These are phyloP conservation scores for Alces alces DNA, from an alignment of 2,113 vertebrate genomes.

Conservation along the genomic window DNA sequence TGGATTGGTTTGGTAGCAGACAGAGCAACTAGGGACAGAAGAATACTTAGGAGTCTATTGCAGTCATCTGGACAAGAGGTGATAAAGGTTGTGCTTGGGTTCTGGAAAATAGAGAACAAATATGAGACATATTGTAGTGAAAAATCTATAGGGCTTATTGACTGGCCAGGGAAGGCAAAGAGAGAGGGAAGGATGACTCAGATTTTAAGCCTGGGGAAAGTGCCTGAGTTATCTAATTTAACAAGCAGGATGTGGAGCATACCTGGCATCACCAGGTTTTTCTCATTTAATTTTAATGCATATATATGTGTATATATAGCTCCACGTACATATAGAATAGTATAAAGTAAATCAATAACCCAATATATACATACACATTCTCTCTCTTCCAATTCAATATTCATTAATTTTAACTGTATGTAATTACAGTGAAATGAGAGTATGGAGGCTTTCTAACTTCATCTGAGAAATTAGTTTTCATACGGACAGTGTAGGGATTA, in stretches of 20 bases:
- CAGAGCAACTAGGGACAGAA: not conserved
- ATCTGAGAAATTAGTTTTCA: constrained; percentile 10
- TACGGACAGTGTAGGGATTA: not conserved
- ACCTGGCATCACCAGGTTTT: not conserved
- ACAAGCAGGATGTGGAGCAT: not conserved
- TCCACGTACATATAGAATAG: not conserved
- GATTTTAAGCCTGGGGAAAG: not conserved
- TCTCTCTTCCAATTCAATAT: not conserved
- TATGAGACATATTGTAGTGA: not conserved
- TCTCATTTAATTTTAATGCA: not conserved
- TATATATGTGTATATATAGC: not conserved
- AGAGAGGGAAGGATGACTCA: not conserved
- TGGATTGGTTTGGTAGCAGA: not conserved
- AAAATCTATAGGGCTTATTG: not conserved
- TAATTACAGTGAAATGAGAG: not conserved
- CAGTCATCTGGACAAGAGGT: not conserved
- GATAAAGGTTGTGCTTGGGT: not conserved
- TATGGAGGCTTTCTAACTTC: not conserved
- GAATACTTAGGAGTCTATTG: not conserved
- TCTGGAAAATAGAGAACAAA: not conserved
- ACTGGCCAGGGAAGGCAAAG: not conserved
- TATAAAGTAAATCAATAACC: not conserved
- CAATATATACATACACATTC: not conserved
- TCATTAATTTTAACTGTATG: not conserved
- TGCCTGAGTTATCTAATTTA: not conserved